Base-by-base conservation (phyloP, 2,888 invertebrate genomes). In the Drosophila merina region DNA sequence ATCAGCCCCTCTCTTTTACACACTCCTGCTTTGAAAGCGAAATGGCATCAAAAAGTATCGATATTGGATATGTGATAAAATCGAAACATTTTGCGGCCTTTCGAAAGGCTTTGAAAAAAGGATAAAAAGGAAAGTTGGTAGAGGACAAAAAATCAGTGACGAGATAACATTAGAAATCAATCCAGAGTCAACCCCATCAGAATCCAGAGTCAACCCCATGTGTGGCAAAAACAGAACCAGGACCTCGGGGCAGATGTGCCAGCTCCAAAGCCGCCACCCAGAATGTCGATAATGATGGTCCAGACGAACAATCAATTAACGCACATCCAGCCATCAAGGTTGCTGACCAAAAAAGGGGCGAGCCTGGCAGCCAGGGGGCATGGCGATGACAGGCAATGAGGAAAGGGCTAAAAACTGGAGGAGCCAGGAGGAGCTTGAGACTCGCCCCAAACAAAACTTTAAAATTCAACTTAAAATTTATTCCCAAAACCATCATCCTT, bases 271-370 rank as follows among this genome's bases (percentile, higher is more conserved):
- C 28, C 42, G 12, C 52, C 47, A 36, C 33, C 31, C 54, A 42
- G 26, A 9, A 30, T 50, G 42, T n/a, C 63, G 64, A 63, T 69
- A 69, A 70, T 69, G 71, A 69, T 71, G 71, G 71, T 42, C 25
- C 51, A 42, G 59, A 44, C 52, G 68, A 72, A 71, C 71, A 71
- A 71, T 71, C 71, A 71, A 71, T 71, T 71, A 71, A 63, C 71
- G 72, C 72, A 63, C 63, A 63, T 63, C 57, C 71, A 72, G 63
- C 56, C 70, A 63, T 54, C 54, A 59, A 70, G 58, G 38, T 69
- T 51, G 57, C 48, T 48, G 51, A 48, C 33, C 52, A 33, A 42
- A 48, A n/a, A 4, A 12, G 30, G 9, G 7, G 38, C 31, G 14
- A 4, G 25, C n/a, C 36, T 28, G 25, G 44, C 36, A n/a, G n/a